These are phyloP conservation scores for Rambutsinella grinnellia DNA, from an alignment of 2,888 invertebrate genomes.

Conservation along the genomic window DNA sequence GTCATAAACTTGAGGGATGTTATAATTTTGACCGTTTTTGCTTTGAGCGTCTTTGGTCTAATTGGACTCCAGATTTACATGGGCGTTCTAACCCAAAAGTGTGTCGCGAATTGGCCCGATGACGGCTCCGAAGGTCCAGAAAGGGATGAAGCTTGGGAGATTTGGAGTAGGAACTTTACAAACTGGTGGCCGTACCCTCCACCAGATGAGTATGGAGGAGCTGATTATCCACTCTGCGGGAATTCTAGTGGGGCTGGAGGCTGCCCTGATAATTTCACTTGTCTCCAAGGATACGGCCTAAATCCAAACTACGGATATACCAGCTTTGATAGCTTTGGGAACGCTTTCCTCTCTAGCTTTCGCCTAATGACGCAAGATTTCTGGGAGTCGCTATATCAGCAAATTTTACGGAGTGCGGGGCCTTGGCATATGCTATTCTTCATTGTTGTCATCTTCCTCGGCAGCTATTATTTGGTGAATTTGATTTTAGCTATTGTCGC, in stretches of 20 bases:
- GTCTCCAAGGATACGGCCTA: slow-evolving; percentile 90
- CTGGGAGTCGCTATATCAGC: slow-evolving; percentile 98
- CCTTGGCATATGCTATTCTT: slow-evolving; percentile 99
- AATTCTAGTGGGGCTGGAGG: slow-evolving; percentile 65
- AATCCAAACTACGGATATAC: slow-evolving; percentile 98
- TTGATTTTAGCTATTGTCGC: slow-evolving; percentile 99
- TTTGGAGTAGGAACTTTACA: slow-evolving; percentile 5
- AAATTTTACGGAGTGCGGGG: slow-evolving; percentile 86
- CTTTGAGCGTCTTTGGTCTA: slow-evolving; percentile 97
- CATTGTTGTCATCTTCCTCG: slow-evolving; percentile 98
- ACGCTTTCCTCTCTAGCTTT: slow-evolving; percentile 97
- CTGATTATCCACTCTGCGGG: neutral
- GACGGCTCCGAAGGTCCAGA: slow-evolving; percentile 5
- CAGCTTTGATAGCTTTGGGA: slow-evolving; percentile 97
- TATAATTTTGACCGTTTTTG: slow-evolving; percentile 99
- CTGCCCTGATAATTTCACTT: slow-evolving; percentile 89
- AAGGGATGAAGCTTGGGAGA: slow-evolving; percentile 9
- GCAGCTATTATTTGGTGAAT: slow-evolving; percentile 98
- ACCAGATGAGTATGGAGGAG: neutral
- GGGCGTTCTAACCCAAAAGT: neutral
- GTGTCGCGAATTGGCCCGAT: slow-evolving; percentile 73
- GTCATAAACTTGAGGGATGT: slow-evolving; percentile 99
- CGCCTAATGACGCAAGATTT: slow-evolving; percentile 99
- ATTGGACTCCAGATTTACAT: slow-evolving; percentile 74
- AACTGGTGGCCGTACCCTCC: neutral